Percentiles rank a stretch among this genome's conserved stretches.
phyloP scores from a whole-genome alignment of 2,797 vertebrate genomes.

The Xiphorhynchus erythropygius region DNA sequence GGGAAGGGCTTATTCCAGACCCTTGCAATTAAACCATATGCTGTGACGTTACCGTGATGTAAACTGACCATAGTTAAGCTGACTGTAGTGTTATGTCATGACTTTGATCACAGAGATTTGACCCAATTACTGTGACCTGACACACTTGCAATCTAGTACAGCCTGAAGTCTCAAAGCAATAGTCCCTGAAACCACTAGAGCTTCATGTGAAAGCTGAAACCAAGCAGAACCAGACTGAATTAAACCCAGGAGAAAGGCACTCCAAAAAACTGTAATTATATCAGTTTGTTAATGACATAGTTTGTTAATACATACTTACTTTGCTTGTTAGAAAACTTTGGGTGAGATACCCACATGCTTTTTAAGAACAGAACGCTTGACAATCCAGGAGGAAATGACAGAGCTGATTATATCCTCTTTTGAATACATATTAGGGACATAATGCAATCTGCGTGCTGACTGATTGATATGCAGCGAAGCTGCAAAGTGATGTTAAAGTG shows the following conservation, averaged over 20 bases:
- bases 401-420: background rate
- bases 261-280: background rate
- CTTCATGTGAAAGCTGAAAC: background rate
- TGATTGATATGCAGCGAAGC: background rate
- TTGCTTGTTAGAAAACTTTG: background rate
- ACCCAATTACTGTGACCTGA: conserved; percentile 49
- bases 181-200: background rate
- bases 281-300: background rate
- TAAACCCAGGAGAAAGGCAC: background rate
- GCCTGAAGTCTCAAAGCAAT: background rate
- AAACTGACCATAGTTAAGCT: background rate
- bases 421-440: background rate
- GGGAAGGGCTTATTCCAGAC: background rate
- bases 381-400: background rate
- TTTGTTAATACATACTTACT: background rate
- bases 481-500: background rate
- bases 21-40: background rate
- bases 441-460: background rate
- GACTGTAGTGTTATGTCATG: background rate
- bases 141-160: conserved; percentile 22
- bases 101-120: background rate
- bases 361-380: background rate
- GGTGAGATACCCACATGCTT: background rate
- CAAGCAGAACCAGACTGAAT: background rate
- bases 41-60: background rate